These are phyloP conservation scores for Siniperca chuatsi DNA, from an alignment of 2,113 vertebrate genomes.

Conservation along the genomic window DNA sequence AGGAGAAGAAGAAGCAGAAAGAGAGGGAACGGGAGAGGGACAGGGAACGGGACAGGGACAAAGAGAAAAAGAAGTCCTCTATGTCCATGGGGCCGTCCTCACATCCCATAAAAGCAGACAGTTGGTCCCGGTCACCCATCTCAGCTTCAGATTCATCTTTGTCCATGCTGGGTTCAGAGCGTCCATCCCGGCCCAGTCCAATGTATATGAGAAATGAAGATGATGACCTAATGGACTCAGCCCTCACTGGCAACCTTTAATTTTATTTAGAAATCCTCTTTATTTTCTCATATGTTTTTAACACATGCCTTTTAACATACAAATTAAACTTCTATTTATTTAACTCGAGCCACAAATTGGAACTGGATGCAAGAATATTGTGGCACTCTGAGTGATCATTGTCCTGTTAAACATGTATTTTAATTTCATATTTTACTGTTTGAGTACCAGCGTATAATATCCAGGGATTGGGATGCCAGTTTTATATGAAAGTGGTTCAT, in stretches of 20 bases:
- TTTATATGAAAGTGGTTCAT: constrained; percentile 8
- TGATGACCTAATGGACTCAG: constrained; percentile 98
- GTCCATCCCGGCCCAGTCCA: constrained; percentile 91
- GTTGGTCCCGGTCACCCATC: constrained; percentile 96
- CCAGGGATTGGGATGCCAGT: background rate
- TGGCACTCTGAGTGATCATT: constrained; percentile 26
- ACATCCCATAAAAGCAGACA: constrained; percentile 93
- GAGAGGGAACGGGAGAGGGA: constrained; percentile 91
- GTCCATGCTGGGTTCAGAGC: constrained; percentile 91
- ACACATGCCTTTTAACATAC: constrained; percentile 49
- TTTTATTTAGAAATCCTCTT: constrained; percentile 34
- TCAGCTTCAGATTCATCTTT: constrained; percentile 90
- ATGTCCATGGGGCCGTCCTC: constrained; percentile 80
- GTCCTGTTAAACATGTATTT: constrained; percentile 44
- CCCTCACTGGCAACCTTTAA: constrained; percentile 91
- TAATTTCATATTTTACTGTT: constrained; percentile 50
- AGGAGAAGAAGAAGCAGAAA: constrained; percentile 97
- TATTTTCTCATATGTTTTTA: constrained; percentile 28
- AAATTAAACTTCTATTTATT: constrained; percentile 71
- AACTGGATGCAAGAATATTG: constrained; percentile 1
- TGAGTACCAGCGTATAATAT: constrained; percentile 28
- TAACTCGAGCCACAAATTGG: constrained; percentile 35
- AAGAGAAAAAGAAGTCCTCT: constrained; percentile 94
- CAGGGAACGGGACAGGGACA: constrained; percentile 90
- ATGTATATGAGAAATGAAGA: constrained; percentile 95